A percentile compares a stretch with the other conserved stretches of the same genome.
These are phyloP conservation scores for Gisinianus flammeolus DNA, from an alignment of 2,888 invertebrate species.

Conservation along the genomic window DNA sequence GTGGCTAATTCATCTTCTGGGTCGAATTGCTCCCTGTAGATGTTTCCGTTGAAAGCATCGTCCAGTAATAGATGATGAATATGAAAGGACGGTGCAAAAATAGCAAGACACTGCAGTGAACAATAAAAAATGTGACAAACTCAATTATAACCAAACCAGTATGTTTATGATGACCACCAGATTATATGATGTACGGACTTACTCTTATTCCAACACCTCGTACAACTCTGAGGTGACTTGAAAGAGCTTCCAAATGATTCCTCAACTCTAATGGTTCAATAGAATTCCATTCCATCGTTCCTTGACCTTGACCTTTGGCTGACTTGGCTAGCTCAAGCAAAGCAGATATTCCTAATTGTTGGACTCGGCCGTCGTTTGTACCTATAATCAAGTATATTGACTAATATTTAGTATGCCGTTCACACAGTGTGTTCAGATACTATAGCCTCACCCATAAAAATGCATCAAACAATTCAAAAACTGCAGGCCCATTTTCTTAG, in stretches of 20 bases:
- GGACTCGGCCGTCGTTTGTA: slow-evolving; percentile 72
- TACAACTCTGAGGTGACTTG: slow-evolving; percentile 73
- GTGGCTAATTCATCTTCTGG: slow-evolving; percentile 46
- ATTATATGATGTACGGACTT: slow-evolving; percentile 20
- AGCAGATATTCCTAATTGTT: slow-evolving; percentile 79
- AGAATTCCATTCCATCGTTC: slow-evolving; percentile 63
- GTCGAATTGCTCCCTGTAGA: slow-evolving; percentile 53
- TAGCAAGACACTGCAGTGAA: slow-evolving; percentile 37
- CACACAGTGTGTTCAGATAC: neutral
- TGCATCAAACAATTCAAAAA: neutral
- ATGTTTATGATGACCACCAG: neutral
- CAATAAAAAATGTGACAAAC: neutral
- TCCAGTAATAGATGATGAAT: neutral
- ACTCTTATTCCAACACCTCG: slow-evolving; percentile 77
- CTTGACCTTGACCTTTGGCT: slow-evolving; percentile 67
- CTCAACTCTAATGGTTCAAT: slow-evolving; percentile 75
- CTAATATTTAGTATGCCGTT: neutral
- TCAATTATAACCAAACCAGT: neutral
- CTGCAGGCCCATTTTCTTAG: too few relatives aligned
- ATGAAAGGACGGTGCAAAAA: slow-evolving; percentile 31
- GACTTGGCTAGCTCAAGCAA: slow-evolving; percentile 79
- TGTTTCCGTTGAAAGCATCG: slow-evolving; percentile 32
- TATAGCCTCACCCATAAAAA: neutral
- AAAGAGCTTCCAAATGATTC: slow-evolving; percentile 77
- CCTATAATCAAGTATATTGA: slow-evolving; percentile 65